Conservation (phyloP, 2,888 invertebrate species). For the Nipponacmea schrenckii region DNA sequence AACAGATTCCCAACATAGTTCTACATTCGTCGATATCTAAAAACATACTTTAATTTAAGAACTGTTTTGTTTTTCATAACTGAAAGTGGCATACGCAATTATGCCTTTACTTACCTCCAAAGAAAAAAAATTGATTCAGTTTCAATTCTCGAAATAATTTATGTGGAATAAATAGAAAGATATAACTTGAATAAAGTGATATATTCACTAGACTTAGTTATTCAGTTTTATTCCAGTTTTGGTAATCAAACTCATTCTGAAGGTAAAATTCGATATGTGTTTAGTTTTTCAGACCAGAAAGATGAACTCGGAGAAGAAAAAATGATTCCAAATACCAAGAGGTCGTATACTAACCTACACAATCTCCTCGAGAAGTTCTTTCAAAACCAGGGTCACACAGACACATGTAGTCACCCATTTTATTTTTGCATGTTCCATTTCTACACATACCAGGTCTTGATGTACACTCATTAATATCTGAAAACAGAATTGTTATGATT, state of each 20-base stretch:
- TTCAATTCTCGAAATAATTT: too few species aligned
- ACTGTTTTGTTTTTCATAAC: background rate
- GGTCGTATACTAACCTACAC: conserved; percentile 72
- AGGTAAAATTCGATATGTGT: too few species aligned
- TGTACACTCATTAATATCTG: conserved; percentile 86
- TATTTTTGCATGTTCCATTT: conserved; percentile 85
- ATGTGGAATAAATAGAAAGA: too few species aligned
- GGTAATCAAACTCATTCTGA: too few species aligned
- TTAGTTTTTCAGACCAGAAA: too few species aligned
- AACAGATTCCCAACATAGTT: conserved; percentile 77
- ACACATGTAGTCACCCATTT: conserved; percentile 83
- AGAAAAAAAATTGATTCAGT: too few species aligned
- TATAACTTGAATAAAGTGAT: too few species aligned
- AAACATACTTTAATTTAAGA: background rate
- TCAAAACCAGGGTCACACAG: conserved; percentile 81
- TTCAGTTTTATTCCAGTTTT: too few species aligned
- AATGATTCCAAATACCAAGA: background rate
- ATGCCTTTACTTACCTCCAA: too few species aligned
- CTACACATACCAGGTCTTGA: conserved; percentile 80
- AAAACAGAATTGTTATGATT: background rate
- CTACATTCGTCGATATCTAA: conserved; percentile 84
- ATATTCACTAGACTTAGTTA: too few species aligned
- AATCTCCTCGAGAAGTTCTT: conserved; percentile 81
- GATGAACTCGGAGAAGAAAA: too few species aligned
- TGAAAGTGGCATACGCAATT: background rate